phyloP scores from a whole-genome alignment of 2,888 invertebrate species.

The Helleia helle region DNA sequence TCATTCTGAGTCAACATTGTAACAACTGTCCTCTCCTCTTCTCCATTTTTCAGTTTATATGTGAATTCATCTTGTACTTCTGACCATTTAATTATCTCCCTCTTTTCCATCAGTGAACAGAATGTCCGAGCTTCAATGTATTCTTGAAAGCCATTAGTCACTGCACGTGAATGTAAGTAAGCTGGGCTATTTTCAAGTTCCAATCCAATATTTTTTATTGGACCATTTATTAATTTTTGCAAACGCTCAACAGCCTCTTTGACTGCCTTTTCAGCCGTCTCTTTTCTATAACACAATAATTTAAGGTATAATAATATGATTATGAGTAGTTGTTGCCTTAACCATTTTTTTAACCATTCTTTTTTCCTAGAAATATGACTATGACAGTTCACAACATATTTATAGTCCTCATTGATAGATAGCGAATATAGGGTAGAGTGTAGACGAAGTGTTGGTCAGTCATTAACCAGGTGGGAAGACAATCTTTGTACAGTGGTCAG shows the following conservation, averaged over 20 bases:
- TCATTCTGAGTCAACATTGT: slow-evolving; percentile 63
- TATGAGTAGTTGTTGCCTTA: too few species aligned
- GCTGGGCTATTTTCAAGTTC: slow-evolving; percentile 83
- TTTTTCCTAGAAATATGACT: too few species aligned
- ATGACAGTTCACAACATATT: too few species aligned
- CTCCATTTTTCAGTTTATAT: slow-evolving; percentile 37
- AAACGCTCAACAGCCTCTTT: slow-evolving; percentile 78
- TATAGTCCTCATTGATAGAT: too few species aligned
- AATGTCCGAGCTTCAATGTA: slow-evolving; percentile 90
- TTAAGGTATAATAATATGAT: too few species aligned
- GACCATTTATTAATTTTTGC: slow-evolving; percentile 71
- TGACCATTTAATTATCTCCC: slow-evolving; percentile 74
- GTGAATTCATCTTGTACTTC: slow-evolving; percentile 71
- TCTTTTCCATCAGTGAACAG: slow-evolving; percentile 78
- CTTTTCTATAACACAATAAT: slow-evolving; percentile 37
- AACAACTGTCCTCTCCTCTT: slow-evolving; percentile 31
- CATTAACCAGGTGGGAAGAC: too few species aligned
- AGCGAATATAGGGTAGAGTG: too few species aligned
- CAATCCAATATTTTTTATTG: slow-evolving; percentile 75
- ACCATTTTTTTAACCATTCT: too few species aligned
- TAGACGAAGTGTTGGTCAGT: too few species aligned
- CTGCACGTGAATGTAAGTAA: slow-evolving; percentile 53
- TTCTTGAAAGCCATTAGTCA: slow-evolving; percentile 78
- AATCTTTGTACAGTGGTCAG: too few species aligned
- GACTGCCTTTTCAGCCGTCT: slow-evolving; percentile 39